These are phyloP conservation scores for Toxotes lorentzi DNA, from an alignment of 2,797 vertebrate species.

Conservation along the genomic window DNA sequence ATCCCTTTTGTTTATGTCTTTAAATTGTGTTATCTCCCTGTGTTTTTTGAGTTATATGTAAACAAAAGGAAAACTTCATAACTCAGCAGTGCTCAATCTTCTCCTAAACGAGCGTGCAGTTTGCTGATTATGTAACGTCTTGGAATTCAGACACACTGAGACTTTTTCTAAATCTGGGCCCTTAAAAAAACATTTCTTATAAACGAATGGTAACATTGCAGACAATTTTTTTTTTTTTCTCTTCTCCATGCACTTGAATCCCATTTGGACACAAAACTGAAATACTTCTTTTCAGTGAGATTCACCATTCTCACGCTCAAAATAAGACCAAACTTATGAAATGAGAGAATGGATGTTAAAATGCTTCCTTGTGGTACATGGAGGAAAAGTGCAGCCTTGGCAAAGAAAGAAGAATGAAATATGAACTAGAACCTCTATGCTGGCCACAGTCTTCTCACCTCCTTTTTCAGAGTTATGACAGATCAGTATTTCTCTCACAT, in stretches of 20 bases:
- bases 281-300: background rate
- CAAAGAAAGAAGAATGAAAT: constrained; percentile 40
- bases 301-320: background rate
- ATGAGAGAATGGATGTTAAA: too few species aligned
- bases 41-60: background rate
- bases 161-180: background rate
- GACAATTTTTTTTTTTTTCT: too few species aligned
- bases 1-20: background rate
- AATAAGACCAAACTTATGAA: background rate
- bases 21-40: background rate
- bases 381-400: constrained; percentile 2
- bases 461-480: constrained; percentile 41
- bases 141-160: background rate
- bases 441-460: constrained; percentile 36
- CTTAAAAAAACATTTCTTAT: background rate
- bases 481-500: constrained; percentile 45
- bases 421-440: constrained; percentile 24
- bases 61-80: background rate
- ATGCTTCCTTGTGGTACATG: background rate
- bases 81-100: background rate
- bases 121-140: background rate
- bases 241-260: too few species aligned
- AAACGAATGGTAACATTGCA: background rate
- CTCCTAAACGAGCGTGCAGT: background rate
- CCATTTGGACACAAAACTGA: background rate